Conservation (phyloP, 2,888 invertebrate genomes). For the Myathropa florea region DNA sequence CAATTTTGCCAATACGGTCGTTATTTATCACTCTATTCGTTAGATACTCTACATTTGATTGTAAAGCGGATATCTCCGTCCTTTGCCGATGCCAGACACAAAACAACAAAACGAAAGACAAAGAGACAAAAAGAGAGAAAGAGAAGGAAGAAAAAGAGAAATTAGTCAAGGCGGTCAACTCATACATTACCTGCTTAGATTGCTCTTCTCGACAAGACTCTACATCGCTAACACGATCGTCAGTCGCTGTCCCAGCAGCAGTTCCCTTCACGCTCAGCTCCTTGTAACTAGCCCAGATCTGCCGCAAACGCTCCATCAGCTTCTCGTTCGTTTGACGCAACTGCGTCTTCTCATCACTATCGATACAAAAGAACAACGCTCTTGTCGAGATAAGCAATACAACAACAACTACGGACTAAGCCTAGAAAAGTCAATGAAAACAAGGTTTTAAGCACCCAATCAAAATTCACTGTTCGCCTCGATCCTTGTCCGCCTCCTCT, state of each 20-base stretch:
- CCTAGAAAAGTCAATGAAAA: background rate
- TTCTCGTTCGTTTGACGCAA: constrained; percentile 79
- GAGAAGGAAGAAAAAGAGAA: constrained; percentile 47
- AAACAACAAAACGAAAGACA: constrained; percentile 37
- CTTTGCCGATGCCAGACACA: constrained; percentile 70
- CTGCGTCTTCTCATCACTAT: constrained; percentile 78
- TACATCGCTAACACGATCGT: constrained; percentile 62
- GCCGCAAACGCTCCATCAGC: constrained; percentile 79
- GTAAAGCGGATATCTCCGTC: constrained; percentile 80
- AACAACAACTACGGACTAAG: background rate
- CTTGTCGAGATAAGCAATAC: constrained; percentile 57
- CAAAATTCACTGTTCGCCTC: constrained; percentile 20
- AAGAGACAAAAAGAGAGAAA: constrained; percentile 62
- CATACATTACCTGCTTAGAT: constrained; percentile 73
- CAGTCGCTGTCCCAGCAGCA: background rate
- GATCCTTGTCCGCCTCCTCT: constrained; percentile 30
- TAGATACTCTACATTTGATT: constrained; percentile 81
- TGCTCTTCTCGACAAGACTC: constrained; percentile 75
- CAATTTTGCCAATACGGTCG: constrained; percentile 79
- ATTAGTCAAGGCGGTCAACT: constrained; percentile 73
- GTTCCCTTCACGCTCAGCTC: constrained; percentile 71
- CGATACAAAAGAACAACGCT: background rate
- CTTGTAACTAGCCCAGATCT: constrained; percentile 80
- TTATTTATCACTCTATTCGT: constrained; percentile 80
- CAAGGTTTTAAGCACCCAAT: constrained; percentile 51